Base-by-base conservation (phyloP, 2,113 vertebrate genomes). In the Hippocampus guttulatus region DNA sequence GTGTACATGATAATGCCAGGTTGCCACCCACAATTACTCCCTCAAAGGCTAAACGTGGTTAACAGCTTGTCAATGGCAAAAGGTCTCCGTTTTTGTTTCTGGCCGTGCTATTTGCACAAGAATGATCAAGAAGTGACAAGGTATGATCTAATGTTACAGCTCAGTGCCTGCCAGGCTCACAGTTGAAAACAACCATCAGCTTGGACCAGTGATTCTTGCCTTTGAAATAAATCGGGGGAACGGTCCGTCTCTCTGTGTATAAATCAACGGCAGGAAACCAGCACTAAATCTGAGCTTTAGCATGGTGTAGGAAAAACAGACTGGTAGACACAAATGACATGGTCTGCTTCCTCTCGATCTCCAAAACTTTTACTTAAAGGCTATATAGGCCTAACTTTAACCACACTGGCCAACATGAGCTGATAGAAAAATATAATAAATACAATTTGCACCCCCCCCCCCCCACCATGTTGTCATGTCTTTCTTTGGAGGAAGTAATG, bases 21-120 rank as follows among this genome's bases (percentile, higher is more conserved):
- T 73, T 87, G 84, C 77, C 82, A 88, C 75, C 83, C 61, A 33
- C 73, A 75, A 83, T 88, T 85, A 89, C 69, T 75, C 58, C 64
- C 73, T 41, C 68, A 65, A 80, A 68, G 67, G 76, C 71, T 84
- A 75, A 85, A 69, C 64, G 74, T 25, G 64, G 67, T 71, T n/a
- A 85, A 88, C 88, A 87, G 77, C 83, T 80, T 81, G 85, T 85
- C 80, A 86, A 75, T 80, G 77, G 67, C 49, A 78, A 38, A 80
- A 84, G 74, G 83, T 87, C 85, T 87, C 74, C 14, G 69, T 76
- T 51, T 14, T 61, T 63, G 71, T 75, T 65, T 64, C 75, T 77
- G 64, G 60, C 62, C 75, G 72, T 77, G 68, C 70, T 70, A 40
- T 65, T 41, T 7, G 30, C 70, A 64, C 64, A 38, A 85, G 70